These are phyloP conservation scores for Drosophila heteroneura DNA, from an alignment of 2,888 invertebrate species.

Conservation along the genomic window DNA sequence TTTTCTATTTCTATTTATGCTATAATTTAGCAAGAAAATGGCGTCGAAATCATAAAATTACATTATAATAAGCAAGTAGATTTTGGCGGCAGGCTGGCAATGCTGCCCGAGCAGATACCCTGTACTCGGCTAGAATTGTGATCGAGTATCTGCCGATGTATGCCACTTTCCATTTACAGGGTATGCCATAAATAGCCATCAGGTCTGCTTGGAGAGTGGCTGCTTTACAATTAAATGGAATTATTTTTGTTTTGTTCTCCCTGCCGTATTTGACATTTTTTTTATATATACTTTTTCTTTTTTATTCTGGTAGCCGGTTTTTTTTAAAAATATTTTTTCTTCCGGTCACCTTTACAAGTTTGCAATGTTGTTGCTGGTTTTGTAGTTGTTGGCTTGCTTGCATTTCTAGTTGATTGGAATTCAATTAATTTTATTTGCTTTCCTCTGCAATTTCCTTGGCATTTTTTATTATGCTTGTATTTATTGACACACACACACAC, in stretches of 20 bases:
- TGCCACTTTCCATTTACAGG: background rate
- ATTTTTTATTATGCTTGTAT: constrained; percentile 78
- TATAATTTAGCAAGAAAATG: constrained; percentile 81
- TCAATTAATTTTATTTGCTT: constrained; percentile 83
- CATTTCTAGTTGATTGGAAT: constrained; percentile 83
- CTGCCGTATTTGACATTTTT: constrained; percentile 6
- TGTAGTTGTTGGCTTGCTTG: constrained; percentile 54
- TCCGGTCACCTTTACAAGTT: constrained; percentile 44
- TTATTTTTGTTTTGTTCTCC: constrained; percentile 41
- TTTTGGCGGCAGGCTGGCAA: background rate
- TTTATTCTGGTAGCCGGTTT: constrained; percentile 9
- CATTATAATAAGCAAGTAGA: constrained; percentile 73
- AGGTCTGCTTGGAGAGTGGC: background rate
- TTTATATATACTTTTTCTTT: background rate
- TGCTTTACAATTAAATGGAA: constrained; percentile 73
- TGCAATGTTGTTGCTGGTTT: constrained; percentile 46
- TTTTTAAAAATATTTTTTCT: constrained; percentile 62
- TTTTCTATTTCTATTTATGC: constrained; percentile 78
- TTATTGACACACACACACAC: constrained; percentile 71
- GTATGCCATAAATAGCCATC: background rate
- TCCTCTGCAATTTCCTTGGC: constrained; percentile 80
- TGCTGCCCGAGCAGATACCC: constrained; percentile 33
- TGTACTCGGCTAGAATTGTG: background rate
- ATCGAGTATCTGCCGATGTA: background rate
- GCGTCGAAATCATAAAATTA: constrained; percentile 80